A percentile compares a stretch with the other conserved stretches of the same genome.
Evolutionary conservation across 1,140 invertebrate species (phyloP).

Genomic region (Eriocheir sinensis): DNA sequence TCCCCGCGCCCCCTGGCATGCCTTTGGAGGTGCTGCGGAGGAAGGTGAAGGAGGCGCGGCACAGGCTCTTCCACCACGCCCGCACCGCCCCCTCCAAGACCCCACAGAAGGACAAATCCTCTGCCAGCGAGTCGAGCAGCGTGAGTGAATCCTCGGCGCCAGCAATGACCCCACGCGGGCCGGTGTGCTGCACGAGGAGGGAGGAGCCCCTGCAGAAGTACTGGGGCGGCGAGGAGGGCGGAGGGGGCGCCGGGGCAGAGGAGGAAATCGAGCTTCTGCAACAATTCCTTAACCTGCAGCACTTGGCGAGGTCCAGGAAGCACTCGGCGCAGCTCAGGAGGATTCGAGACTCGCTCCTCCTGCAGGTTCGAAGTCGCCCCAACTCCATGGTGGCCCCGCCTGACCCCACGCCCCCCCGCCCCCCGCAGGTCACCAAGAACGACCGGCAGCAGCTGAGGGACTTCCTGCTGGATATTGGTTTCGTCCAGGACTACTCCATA

Average conservation of each 20-base stretch:
- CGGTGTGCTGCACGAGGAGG: neutral
- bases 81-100: neutral
- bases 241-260: neutral
- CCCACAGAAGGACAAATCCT: neutral
- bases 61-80: slow-evolving; percentile 61
- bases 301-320: slow-evolving; percentile 64
- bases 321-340: slow-evolving; percentile 69
- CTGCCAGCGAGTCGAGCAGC: neutral
- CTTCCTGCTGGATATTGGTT: slow-evolving; percentile 73
- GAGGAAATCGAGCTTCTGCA: slow-evolving; percentile 72
- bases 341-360: slow-evolving; percentile 70
- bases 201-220: slow-evolving; percentile 52
- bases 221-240: slow-evolving; percentile 52
- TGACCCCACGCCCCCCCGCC: neutral
- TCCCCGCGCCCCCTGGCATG: slow-evolving; percentile 49
- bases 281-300: slow-evolving; percentile 73
- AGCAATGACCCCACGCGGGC: neutral
- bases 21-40: slow-evolving; percentile 62
- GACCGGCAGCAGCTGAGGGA: slow-evolving; percentile 66
- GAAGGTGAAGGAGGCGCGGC: slow-evolving; percentile 69
- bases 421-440: slow-evolving; percentile 27
- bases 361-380: slow-evolving; percentile 56
- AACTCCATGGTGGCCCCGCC: slow-evolving; percentile 49
- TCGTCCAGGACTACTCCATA: slow-evolving; percentile 72
- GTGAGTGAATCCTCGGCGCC: slow-evolving; percentile 27